A percentile compares a stretch with the other conserved stretches of the same genome.
Conservation (phyloP, 2,888 invertebrate genomes). For the Synergus laeviventris region DNA sequence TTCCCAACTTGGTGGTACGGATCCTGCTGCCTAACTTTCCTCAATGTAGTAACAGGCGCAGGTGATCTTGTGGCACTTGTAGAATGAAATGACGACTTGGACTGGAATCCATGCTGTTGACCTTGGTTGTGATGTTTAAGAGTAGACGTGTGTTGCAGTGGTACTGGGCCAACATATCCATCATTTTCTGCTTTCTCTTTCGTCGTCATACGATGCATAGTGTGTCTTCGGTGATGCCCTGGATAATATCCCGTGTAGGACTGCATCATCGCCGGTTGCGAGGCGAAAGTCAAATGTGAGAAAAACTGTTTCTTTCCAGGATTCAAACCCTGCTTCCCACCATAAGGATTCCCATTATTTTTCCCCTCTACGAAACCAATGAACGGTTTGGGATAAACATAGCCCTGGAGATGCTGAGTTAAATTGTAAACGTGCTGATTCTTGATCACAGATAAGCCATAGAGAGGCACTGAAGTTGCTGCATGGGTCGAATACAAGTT, state of each 20-base stretch:
- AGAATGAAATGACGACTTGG: conserved; percentile 51
- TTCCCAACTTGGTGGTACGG: conserved; percentile 76
- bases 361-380: conserved; percentile 51
- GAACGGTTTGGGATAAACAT: conserved; percentile 56
- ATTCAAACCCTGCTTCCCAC: conserved; percentile 31
- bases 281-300: conserved; percentile 27
- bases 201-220: conserved; percentile 47
- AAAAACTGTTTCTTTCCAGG: conserved; percentile 41
- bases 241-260: conserved; percentile 50
- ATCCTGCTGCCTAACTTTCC: conserved; percentile 77
- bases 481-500: conserved; percentile 51
- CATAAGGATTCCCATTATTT: conserved; percentile 34
- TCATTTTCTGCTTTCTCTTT: conserved; percentile 51
- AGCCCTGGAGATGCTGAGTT: conserved; percentile 55
- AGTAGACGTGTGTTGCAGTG: conserved; percentile 70
- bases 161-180: conserved; percentile 78
- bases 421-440: conserved; percentile 51
- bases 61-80: conserved; percentile 50
- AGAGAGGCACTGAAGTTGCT: conserved; percentile 48
- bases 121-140: conserved; percentile 56
- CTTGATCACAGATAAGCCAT: conserved; percentile 45
- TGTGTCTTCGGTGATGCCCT: conserved; percentile 54
- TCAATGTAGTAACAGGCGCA: conserved; percentile 52
- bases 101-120: conserved; percentile 52
- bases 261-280: conserved; percentile 42